Base-by-base conservation (phyloP, 92 coral and sea anemone species). In the Desmophyllum pertusum region DNA sequence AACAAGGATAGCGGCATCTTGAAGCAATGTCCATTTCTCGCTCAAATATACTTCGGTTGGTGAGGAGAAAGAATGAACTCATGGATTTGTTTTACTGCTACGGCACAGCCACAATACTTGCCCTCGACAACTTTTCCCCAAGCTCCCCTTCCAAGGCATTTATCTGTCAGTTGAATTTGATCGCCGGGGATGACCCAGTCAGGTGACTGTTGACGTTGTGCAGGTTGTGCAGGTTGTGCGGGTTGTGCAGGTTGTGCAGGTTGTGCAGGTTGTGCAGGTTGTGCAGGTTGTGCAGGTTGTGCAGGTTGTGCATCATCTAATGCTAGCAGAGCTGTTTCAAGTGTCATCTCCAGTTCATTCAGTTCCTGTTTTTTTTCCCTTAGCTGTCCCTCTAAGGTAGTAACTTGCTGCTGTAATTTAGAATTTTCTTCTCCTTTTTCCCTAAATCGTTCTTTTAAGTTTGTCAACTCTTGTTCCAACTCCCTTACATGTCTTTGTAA, bases 31-130 rank as follows among this genome's bases (percentile, higher is more conserved):
- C 72, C 92, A 92, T 89, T 65, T 92, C 95, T 70, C 95, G 78
- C 48, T 82, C 90, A 83, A 92, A 92, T n/a, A 82, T 42, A 43
- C 86, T 75, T 13, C 86, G 70, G 69, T 92, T 88, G n/a, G 76
- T 83, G 87, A 64, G 93, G 87, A 40, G 95, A 92, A 0, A 92
- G 87, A 38, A 92, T 89, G 30, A 86, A 70, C 43, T 89, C 92
- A 25, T 93, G 94, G 73, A 93, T 90, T 72, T 90, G 89, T 74
- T 93, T 93, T 13, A 90, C 94, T 8, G 97, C 97, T 31, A 71
- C 84, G 5, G 36, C 40, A 50, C 84, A 65, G 21, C 76, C 84
- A 29, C 84, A 51, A 18, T 42, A 80, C 21, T 17, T 82, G 19
- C 86, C 86, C 59, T 30, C 51, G 39, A 14, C 25, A 13, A 82